Evolutionary conservation across 2,797 vertebrate species (phyloP).

Genomic region (Eidolon dupreanum): DNA sequence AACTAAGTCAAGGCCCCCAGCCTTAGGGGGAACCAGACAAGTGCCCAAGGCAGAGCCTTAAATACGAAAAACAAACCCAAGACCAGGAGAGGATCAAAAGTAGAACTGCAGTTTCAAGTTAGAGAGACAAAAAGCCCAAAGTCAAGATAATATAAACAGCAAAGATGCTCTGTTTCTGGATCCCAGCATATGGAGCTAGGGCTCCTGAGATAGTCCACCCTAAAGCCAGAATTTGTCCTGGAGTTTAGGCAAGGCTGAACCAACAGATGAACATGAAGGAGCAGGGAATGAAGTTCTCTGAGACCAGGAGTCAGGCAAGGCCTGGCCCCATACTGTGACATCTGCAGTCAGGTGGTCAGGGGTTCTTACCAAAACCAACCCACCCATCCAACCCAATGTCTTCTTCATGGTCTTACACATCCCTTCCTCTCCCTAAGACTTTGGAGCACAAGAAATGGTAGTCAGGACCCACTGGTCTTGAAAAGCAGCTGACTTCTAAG

Average conservation of each 20-base stretch:
- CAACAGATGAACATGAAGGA: not conserved
- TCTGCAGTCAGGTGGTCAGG: not conserved
- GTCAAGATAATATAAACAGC: not conserved
- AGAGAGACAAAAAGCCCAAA: not conserved
- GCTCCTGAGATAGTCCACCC: not conserved
- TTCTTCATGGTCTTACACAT: not conserved
- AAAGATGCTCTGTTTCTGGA: not conserved
- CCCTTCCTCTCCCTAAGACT: not conserved
- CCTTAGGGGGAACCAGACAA: not conserved
- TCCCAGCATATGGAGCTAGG: not conserved
- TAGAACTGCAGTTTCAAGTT: slow-evolving; percentile 19
- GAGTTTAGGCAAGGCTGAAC: not conserved
- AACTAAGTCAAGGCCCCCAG: not conserved
- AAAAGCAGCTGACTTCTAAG: not conserved
- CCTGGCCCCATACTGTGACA: not conserved
- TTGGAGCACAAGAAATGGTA: not conserved
- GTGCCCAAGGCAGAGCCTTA: not conserved
- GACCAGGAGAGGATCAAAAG: not conserved
- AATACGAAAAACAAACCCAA: not conserved
- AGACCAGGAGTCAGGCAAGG: not conserved
- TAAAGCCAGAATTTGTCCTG: not conserved
- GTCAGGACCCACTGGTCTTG: not conserved
- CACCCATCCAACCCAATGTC: not conserved
- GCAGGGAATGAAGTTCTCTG: not conserved
- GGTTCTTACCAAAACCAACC: not conserved